These are phyloP conservation scores for Pagrus major DNA, from an alignment of 2,113 vertebrate species.

Conservation along the genomic window DNA sequence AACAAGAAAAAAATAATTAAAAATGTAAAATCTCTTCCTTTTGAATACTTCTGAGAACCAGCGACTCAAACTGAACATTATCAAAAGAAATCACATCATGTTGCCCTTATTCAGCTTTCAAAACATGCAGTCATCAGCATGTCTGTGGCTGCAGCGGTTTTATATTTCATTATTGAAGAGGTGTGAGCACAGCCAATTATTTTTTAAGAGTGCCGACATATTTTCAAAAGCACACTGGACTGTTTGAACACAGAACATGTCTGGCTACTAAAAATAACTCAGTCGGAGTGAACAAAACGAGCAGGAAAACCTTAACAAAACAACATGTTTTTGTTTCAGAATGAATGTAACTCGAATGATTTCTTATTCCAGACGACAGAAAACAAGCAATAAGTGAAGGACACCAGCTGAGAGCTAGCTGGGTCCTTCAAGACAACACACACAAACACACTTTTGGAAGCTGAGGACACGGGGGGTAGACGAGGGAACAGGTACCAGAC, in stretches of 20 bases:
- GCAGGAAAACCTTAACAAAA: neutral
- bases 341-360: slow-evolving; percentile 65
- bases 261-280: neutral
- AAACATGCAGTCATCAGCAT: neutral
- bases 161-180: neutral
- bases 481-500: slow-evolving; percentile 28
- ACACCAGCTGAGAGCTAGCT: slow-evolving; percentile 29
- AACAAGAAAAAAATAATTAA: neutral
- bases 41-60: neutral
- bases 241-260: neutral
- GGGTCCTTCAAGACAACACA: slow-evolving; percentile 40
- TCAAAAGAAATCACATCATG: neutral
- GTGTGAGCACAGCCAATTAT: neutral
- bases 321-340: neutral
- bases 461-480: slow-evolving; percentile 30
- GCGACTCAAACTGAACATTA: neutral
- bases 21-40: neutral
- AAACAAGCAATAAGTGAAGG: slow-evolving; percentile 18
- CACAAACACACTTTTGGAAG: slow-evolving; percentile 26
- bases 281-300: neutral
- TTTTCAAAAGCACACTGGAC: neutral
- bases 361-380: slow-evolving; percentile 2
- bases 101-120: neutral
- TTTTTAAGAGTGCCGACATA: neutral
- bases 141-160: neutral